Evolutionary conservation across 2,888 invertebrate genomes (phyloP).

Genomic region (Melolontha melolontha): DNA sequence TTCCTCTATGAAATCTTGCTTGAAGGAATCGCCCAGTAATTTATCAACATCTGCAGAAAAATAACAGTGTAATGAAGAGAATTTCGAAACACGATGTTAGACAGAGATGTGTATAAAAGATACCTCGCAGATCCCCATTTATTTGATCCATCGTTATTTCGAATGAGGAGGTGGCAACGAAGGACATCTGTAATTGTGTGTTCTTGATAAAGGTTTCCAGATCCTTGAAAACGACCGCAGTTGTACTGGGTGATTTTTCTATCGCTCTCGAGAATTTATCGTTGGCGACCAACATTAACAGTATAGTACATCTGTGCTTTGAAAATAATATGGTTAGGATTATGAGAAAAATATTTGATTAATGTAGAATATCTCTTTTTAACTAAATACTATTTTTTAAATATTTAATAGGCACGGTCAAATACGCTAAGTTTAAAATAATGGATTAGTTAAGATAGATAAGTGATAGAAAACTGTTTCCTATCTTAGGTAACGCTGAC

Average conservation of each 20-base stretch:
- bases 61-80: too few relatives aligned
- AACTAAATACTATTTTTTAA: too few relatives aligned
- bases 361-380: background rate
- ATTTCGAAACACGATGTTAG: background rate
- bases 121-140: constrained; percentile 75
- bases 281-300: constrained; percentile 74
- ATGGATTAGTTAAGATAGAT: too few relatives aligned
- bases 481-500: too few relatives aligned
- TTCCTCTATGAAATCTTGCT: constrained; percentile 77
- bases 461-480: too few relatives aligned
- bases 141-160: constrained; percentile 73
- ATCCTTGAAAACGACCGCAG: constrained; percentile 72
- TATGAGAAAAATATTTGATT: constrained; percentile 5
- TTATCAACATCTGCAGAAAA: constrained; percentile 73
- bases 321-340: background rate
- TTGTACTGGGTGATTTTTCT: constrained; percentile 68
- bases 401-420: too few relatives aligned
- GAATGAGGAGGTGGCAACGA: constrained; percentile 65
- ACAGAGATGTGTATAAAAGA: constrained; percentile 50
- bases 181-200: constrained; percentile 73
- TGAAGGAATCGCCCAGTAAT: constrained; percentile 82
- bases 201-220: constrained; percentile 72
- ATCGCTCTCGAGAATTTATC: constrained; percentile 72
- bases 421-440: too few relatives aligned
- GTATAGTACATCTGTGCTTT: constrained; percentile 67